Evolutionary conservation across 1,140 invertebrate genomes (phyloP).

Genomic region (Zaprionus ornatus): DNA sequence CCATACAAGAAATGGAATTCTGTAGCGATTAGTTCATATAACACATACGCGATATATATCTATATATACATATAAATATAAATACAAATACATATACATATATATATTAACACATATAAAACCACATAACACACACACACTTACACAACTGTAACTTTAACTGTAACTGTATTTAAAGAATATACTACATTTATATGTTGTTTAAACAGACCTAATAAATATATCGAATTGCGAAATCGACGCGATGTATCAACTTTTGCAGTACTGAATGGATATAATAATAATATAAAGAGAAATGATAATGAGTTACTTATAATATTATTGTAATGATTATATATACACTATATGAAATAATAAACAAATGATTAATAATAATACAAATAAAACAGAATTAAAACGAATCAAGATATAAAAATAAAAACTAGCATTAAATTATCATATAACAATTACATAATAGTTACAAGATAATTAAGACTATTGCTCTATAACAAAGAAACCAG

Average conservation of each 20-base stretch:
- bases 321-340: conserved; percentile 32
- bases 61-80: conserved; percentile 45
- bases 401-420: conserved; percentile 53
- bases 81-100: conserved; percentile 22
- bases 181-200: conserved; percentile 31
- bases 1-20: conserved; percentile 29
- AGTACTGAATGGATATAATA: conserved; percentile 60
- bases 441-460: conserved; percentile 63
- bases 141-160: conserved; percentile 16
- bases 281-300: conserved; percentile 27
- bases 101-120: not conserved
- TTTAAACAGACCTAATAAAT: conserved; percentile 31
- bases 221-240: conserved; percentile 15
- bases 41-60: conserved; percentile 46
- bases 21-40: conserved; percentile 37
- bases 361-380: conserved; percentile 26
- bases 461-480: conserved; percentile 55
- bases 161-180: conserved; percentile 34
- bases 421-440: conserved; percentile 74
- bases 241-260: conserved; percentile 55
- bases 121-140: conserved; percentile 8
- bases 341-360: conserved; percentile 1
- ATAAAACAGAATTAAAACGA: conserved; percentile 21
- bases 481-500: conserved; percentile 55
- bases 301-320: conserved; percentile 48